A percentile compares a stretch with the other conserved stretches of the same genome.
phyloP scores from a whole-genome alignment of 1,140 invertebrate genomes.

The Drosophila albomicans region DNA sequence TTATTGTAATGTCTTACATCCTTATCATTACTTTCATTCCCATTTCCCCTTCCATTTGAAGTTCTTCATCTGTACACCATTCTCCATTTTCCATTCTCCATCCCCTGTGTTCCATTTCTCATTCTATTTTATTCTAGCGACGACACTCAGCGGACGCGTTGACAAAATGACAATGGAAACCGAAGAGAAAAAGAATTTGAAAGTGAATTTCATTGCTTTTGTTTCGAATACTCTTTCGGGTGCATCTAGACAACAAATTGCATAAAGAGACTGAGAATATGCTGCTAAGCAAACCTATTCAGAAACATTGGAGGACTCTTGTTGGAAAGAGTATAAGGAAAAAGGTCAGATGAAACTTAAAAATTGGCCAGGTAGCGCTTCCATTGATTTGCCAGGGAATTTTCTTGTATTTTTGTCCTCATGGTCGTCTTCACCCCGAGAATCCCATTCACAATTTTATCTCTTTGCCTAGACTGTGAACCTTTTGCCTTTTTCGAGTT shows the following conservation, averaged over 20 bases:
- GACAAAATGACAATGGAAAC: conserved; percentile 76
- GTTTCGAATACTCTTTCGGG: conserved; percentile 13
- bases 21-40: conserved; percentile 68
- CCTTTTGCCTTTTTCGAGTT: conserved; percentile 35
- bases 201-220: conserved; percentile 3
- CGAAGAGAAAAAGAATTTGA: conserved; percentile 18
- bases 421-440: not conserved
- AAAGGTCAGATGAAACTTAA: conserved; percentile 48
- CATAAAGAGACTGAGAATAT: too few relatives aligned
- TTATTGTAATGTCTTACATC: conserved; percentile 79
- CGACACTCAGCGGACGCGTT: conserved; percentile 76
- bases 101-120: conserved; percentile 13
- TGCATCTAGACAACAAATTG: not conserved
- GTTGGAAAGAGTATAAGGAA: conserved; percentile 7
- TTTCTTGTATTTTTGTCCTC: conserved; percentile 17
- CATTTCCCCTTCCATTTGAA: not conserved
- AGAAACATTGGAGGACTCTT: not conserved
- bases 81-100: not conserved
- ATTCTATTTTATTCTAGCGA: conserved; percentile 51
- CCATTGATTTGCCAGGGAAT: conserved; percentile 71
- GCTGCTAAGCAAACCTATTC: too few relatives aligned
- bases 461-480: conserved; percentile 25
- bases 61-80: conserved; percentile 1
- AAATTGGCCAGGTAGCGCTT: conserved; percentile 54
- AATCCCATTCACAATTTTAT: conserved; percentile 35